Evolutionary conservation across 2,888 invertebrate species (phyloP).

Genomic region (Hemistola chrysoprasaria): DNA sequence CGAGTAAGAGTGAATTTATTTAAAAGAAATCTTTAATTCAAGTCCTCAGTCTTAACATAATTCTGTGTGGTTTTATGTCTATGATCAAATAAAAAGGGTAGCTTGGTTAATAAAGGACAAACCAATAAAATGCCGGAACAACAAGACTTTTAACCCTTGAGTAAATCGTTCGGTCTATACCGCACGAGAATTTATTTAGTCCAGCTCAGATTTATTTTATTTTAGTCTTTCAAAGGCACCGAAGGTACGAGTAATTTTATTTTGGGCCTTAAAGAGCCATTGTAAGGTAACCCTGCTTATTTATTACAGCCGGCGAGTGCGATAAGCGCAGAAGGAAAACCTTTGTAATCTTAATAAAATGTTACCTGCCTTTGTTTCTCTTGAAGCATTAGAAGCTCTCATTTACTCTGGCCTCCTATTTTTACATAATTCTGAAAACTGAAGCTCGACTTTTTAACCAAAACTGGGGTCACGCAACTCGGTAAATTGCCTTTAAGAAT

Average conservation of each 20-base stretch:
- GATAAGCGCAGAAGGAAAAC: constrained; percentile 35
- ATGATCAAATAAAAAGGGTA: too few relatives aligned
- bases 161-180: constrained; percentile 5
- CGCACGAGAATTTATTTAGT: constrained; percentile 11
- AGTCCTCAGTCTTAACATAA: too few relatives aligned
- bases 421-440: too few relatives aligned
- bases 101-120: too few relatives aligned
- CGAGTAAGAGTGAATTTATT: too few relatives aligned
- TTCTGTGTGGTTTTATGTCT: too few relatives aligned
- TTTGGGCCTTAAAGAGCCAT: constrained; percentile 21
- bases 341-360: constrained; percentile 44
- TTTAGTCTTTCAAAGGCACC: constrained; percentile 14
- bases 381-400: constrained; percentile 10
- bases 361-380: constrained; percentile 34
- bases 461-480: too few relatives aligned
- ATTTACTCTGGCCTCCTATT: background rate
- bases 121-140: too few relatives aligned
- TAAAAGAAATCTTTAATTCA: too few relatives aligned
- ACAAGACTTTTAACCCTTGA: background rate
- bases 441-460: too few relatives aligned
- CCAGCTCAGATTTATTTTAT: constrained; percentile 16
- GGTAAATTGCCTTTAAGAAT: too few relatives aligned
- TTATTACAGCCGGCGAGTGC: constrained; percentile 34
- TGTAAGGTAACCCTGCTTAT: constrained; percentile 33
- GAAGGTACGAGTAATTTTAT: constrained; percentile 21